Percentiles rank a stretch among this genome's conserved stretches.
These are phyloP conservation scores for Taenioides sp. DNA, from an alignment of 2,797 vertebrate genomes.

Conservation along the genomic window DNA sequence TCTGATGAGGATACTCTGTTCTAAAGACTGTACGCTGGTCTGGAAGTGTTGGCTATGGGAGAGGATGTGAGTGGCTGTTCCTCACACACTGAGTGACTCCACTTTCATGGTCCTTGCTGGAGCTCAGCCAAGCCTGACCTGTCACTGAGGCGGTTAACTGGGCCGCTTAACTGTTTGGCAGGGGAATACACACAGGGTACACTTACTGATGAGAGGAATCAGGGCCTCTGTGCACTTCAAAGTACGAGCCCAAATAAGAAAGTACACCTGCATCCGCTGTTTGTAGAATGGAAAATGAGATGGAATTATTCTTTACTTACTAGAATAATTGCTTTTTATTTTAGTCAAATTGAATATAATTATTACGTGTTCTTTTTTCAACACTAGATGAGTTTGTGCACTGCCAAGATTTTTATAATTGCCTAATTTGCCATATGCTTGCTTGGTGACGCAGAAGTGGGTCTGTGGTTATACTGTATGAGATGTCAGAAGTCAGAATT, in stretches of 20 bases:
- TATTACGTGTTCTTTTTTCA: not conserved
- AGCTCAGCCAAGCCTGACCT: constrained; percentile 56
- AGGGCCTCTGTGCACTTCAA: constrained; percentile 37
- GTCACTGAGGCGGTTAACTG: constrained; percentile 56
- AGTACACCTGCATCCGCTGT: constrained; percentile 21
- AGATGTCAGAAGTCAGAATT: no score
- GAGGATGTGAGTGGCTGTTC: constrained; percentile 38
- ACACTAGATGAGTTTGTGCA: not conserved
- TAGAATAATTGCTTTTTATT: not conserved
- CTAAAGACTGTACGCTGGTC: constrained; percentile 38
- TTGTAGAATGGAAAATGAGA: constrained; percentile 5
- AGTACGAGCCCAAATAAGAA: constrained; percentile 41
- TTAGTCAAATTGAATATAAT: not conserved
- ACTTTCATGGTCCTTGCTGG: constrained; percentile 52
- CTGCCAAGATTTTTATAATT: not conserved
- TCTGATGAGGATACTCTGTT: constrained; percentile 32
- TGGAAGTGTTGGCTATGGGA: constrained; percentile 32
- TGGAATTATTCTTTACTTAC: not conserved
- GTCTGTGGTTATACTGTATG: not conserved
- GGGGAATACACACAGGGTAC: constrained; percentile 39
- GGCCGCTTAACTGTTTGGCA: constrained; percentile 50
- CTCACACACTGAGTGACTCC: constrained; percentile 55
- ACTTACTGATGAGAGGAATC: constrained; percentile 42
- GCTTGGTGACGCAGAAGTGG: not conserved
- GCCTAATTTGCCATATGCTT: not conserved